A percentile compares a stretch with the other conserved stretches of the same genome.
Evolutionary conservation across 2,797 vertebrate species (phyloP).

Genomic region (Cynopterus sphinx): DNA sequence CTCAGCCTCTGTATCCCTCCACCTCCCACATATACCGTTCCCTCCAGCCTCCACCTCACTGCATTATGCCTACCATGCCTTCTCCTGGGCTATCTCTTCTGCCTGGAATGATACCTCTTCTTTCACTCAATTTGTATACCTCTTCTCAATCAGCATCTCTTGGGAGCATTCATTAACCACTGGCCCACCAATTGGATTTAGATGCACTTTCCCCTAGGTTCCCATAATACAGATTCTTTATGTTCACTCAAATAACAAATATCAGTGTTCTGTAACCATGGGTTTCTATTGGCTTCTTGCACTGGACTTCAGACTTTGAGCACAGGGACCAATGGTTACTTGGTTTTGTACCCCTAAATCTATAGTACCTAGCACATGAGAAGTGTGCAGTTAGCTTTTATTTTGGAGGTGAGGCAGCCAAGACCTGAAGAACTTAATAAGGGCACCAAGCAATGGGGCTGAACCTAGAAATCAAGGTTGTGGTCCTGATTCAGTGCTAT

Average conservation of each 20-base stretch:
- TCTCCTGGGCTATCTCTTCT: neutral
- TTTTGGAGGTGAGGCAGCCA: neutral
- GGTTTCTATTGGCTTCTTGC: neutral
- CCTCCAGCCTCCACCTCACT: neutral
- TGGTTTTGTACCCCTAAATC: neutral
- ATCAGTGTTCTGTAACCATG: neutral
- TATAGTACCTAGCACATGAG: fast-evolving
- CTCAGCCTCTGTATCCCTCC: neutral
- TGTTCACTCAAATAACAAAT: neutral
- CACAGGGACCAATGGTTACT: neutral
- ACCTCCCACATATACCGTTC: fast-evolving
- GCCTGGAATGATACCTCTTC: neutral
- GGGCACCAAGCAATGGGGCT: neutral
- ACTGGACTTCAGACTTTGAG: neutral
- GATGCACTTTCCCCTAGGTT: neutral
- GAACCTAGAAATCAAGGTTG: neutral
- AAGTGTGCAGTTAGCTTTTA: no score
- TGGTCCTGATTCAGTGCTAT: neutral
- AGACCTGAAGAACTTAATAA: neutral
- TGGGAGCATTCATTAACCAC: neutral
- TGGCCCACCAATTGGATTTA: no score
- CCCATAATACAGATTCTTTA: neutral
- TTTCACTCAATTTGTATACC: neutral
- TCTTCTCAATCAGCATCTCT: neutral
- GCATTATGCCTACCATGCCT: neutral